A percentile compares a stretch with the other conserved stretches of the same genome.
Conservation (phyloP, 2,797 vertebrate genomes). For the Salmo trutta region DNA sequence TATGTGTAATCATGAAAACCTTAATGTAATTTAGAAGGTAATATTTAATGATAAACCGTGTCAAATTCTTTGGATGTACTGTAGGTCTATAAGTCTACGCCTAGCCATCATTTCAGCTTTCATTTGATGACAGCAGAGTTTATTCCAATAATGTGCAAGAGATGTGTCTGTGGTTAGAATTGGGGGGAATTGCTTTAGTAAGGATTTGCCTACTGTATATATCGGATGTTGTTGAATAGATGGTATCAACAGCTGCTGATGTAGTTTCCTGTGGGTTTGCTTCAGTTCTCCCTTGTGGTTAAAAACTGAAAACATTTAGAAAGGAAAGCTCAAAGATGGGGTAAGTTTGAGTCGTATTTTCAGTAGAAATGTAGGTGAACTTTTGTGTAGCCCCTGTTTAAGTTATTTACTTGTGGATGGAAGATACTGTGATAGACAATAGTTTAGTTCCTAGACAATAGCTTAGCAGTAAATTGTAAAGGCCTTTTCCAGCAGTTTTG, state of each 20-base stretch:
- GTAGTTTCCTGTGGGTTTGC: conserved; percentile 1
- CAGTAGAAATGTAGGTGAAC: neutral
- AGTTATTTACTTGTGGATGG: neutral
- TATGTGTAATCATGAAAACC: too few species aligned
- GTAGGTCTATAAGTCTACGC: neutral
- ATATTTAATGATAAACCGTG: neutral
- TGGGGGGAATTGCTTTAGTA: neutral
- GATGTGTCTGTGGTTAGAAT: neutral
- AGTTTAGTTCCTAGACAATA: neutral
- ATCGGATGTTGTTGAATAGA: neutral
- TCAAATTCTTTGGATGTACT: neutral
- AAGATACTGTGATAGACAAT: neutral
- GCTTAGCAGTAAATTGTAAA: neutral
- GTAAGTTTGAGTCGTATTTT: neutral
- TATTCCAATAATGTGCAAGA: neutral
- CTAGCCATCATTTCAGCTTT: neutral
- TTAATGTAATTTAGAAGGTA: too few species aligned
- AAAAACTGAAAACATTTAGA: neutral
- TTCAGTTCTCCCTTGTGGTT: neutral
- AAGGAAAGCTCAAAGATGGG: neutral
- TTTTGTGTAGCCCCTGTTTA: neutral
- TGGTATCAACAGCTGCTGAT: neutral
- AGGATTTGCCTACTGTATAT: neutral
- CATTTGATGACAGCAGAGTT: neutral
- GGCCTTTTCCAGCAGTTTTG: neutral